A percentile compares a stretch with the other conserved stretches of the same genome.
Conservation (phyloP, 2,113 vertebrate genomes). For the Protobothrops flavoviridis region DNA sequence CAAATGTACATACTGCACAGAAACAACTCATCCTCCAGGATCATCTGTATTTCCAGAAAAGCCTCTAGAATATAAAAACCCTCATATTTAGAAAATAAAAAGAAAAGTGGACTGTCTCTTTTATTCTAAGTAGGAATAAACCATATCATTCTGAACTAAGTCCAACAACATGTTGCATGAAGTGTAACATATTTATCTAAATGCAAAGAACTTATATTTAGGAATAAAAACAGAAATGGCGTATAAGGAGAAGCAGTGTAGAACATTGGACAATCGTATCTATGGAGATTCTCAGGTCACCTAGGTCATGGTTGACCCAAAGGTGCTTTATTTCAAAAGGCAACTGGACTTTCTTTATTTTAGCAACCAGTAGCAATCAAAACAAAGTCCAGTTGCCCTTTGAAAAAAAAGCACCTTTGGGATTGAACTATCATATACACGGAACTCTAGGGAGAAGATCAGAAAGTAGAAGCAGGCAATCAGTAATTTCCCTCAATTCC, state of each 20-base stretch:
- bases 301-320: too few relatives aligned
- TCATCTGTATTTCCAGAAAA: not conserved
- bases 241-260: not conserved
- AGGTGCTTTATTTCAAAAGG: too few relatives aligned
- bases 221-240: not conserved
- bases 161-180: not conserved
- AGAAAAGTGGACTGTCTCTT: not conserved
- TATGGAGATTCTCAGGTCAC: too few relatives aligned
- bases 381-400: too few relatives aligned
- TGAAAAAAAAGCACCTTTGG: too few relatives aligned
- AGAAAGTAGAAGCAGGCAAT: too few relatives aligned
- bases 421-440: not conserved
- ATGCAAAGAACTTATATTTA: not conserved
- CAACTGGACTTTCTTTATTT: too few relatives aligned
- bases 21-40: too few relatives aligned
- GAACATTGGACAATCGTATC: not conserved
- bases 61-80: not conserved
- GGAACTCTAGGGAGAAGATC: not conserved
- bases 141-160: not conserved
- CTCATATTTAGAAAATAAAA: not conserved
- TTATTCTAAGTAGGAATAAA: not conserved
- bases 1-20: not conserved
- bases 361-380: too few relatives aligned
- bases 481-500: too few relatives aligned
- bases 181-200: not conserved